These are phyloP conservation scores for Pyrrhia umbra DNA, from an alignment of 2,888 invertebrate genomes.

Conservation along the genomic window DNA sequence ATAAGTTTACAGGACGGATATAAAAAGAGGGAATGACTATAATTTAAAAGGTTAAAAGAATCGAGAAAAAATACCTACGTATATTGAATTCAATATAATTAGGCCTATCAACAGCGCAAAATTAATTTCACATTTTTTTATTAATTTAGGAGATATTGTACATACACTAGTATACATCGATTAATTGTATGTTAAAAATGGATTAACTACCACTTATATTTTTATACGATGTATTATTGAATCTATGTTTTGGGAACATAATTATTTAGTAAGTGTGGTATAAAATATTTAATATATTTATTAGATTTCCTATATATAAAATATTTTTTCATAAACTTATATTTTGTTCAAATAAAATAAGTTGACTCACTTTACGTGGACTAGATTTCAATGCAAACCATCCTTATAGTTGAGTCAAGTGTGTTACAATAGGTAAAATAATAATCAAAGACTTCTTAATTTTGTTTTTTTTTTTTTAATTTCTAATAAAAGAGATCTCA, in stretches of 20 bases:
- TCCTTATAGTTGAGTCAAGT: not conserved
- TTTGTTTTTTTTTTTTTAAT: slow-evolving; percentile 2
- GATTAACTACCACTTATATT: slow-evolving; percentile 32
- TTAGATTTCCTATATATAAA: not conserved
- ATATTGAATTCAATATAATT: slow-evolving; percentile 5
- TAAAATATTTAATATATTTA: slow-evolving; percentile 3
- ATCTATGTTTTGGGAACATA: slow-evolving; percentile 1
- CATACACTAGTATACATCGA: slow-evolving; percentile 23
- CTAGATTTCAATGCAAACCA: not conserved
- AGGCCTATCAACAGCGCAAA: not conserved
- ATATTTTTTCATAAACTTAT: not conserved
- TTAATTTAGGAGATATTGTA: no score
- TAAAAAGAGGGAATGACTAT: slow-evolving; percentile 1
- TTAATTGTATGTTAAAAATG: slow-evolving; percentile 29
- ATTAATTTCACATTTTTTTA: slow-evolving; percentile 4
- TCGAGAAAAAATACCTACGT: slow-evolving; percentile 5
- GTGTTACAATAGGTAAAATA: not conserved
- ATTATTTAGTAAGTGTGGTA: slow-evolving; percentile 1
- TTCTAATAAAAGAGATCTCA: slow-evolving; percentile 6
- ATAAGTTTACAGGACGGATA: slow-evolving; percentile 6
- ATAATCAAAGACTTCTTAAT: not conserved
- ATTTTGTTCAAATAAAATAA: slow-evolving; percentile 6
- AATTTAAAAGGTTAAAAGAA: slow-evolving; percentile 7
- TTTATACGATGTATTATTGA: slow-evolving; percentile 30
- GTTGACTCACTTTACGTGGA: slow-evolving; percentile 9